A percentile compares a stretch with the other conserved stretches of the same genome.
Conservation (phyloP, 1,140 invertebrate genomes). For the Bathynomus jamesi region DNA sequence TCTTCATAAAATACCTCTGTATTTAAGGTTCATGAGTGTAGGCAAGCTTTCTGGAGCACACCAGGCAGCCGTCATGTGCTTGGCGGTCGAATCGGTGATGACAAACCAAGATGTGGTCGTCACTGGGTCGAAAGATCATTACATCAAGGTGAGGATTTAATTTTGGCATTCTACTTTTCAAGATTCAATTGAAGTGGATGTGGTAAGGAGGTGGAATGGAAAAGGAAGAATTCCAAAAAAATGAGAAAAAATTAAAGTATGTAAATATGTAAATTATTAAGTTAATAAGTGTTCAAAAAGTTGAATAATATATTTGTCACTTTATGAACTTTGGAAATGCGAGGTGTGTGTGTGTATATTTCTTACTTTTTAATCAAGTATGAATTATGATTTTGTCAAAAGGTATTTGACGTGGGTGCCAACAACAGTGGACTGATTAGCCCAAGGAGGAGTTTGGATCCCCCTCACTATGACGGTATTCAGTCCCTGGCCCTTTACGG, state of each 20-base stretch:
- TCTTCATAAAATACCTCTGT: constrained; percentile 21
- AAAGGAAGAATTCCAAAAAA: no score
- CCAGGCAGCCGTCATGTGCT: constrained; percentile 75
- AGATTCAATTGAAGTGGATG: no score
- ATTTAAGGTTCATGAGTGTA: constrained; percentile 55
- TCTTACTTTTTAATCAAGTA: not conserved
- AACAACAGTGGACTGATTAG: constrained; percentile 50
- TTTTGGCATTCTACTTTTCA: no score
- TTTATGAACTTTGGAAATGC: no score
- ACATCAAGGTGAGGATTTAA: constrained; percentile 51
- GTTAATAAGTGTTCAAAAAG: no score
- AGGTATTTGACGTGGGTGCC: constrained; percentile 57
- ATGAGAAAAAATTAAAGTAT: no score
- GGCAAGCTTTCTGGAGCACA: constrained; percentile 75
- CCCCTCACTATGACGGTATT: constrained; percentile 86
- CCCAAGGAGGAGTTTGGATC: constrained; percentile 64
- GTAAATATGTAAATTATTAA: no score
- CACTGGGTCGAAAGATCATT: constrained; percentile 84
- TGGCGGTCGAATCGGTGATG: constrained; percentile 51
- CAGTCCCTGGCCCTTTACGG: constrained; percentile 63
- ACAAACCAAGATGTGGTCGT: constrained; percentile 50
- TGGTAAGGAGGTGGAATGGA: no score
- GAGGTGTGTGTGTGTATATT: not conserved
- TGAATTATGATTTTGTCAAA: not conserved
- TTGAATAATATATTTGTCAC: no score